These are phyloP conservation scores for Garrulus glandarius DNA, from an alignment of 2,797 vertebrate genomes.

Conservation along the genomic window DNA sequence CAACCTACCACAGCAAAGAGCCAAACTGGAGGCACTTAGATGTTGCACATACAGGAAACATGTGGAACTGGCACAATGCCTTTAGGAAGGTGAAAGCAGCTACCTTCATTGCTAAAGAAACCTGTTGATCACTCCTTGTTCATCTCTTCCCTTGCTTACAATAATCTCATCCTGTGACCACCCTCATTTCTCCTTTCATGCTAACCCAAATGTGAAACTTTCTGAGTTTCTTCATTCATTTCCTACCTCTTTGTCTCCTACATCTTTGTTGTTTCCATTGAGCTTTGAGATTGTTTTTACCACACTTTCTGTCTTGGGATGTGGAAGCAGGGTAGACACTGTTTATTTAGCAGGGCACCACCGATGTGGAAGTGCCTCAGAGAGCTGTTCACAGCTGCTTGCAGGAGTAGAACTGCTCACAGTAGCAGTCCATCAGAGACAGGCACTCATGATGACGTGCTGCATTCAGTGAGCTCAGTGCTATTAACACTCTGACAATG, in stretches of 20 bases:
- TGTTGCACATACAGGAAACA: not conserved
- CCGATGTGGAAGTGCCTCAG: not conserved
- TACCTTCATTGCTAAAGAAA: not conserved
- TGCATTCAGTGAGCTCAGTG: not conserved
- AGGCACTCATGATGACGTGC: not conserved
- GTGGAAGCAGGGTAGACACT: constrained; percentile 1
- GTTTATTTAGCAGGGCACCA: constrained; percentile 4
- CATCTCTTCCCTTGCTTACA: not conserved
- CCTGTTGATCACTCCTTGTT: not conserved
- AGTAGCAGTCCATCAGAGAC: not conserved
- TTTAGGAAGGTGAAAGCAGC: not conserved
- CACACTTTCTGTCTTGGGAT: not conserved
- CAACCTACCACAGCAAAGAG: not conserved
- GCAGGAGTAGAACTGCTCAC: constrained; percentile 8
- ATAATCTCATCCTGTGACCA: not conserved
- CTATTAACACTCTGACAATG: constrained; percentile 1
- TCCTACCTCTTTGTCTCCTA: constrained; percentile 24
- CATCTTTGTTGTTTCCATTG: not conserved
- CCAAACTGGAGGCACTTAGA: not conserved
- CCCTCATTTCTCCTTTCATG: not conserved
- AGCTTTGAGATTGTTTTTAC: not conserved
- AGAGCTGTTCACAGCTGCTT: not conserved
- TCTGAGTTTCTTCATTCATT: constrained; percentile 9
- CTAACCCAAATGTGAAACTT: not conserved
- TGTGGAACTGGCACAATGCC: not conserved